phyloP scores from a whole-genome alignment of 2,797 vertebrate species.

The Diplodus puntazzo region DNA sequence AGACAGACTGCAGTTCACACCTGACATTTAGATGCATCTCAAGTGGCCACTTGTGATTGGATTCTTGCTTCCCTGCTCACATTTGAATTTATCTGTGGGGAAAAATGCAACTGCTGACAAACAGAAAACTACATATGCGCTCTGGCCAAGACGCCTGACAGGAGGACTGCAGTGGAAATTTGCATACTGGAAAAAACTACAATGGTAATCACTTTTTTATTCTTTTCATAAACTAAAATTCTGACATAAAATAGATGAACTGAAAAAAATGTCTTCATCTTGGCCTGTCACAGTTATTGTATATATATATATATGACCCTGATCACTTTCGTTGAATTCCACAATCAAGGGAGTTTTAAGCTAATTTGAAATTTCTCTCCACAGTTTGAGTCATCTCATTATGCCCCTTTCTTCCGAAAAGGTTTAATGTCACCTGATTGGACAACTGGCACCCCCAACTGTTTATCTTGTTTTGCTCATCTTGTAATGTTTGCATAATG shows the following conservation, averaged over 20 bases:
- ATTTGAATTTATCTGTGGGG: slow-evolving; percentile 34
- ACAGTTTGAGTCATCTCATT: too few species aligned
- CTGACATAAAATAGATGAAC: not conserved
- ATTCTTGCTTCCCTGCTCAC: slow-evolving; percentile 39
- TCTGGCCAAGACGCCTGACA: not conserved
- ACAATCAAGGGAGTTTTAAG: too few species aligned
- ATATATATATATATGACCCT: too few species aligned
- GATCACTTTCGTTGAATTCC: too few species aligned
- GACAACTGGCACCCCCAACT: too few species aligned
- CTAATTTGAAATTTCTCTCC: too few species aligned
- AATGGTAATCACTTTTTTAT: not conserved
- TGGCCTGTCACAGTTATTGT: too few species aligned
- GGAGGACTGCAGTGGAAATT: not conserved
- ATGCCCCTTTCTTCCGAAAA: too few species aligned
- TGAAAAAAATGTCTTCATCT: not conserved
- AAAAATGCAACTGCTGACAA: slow-evolving; percentile 23
- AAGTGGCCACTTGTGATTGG: slow-evolving; percentile 39
- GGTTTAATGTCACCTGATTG: too few species aligned
- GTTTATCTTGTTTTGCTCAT: too few species aligned
- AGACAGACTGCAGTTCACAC: slow-evolving; percentile 24
- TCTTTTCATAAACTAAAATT: accelerated
- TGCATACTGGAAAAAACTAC: not conserved
- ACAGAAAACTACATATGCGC: not conserved
- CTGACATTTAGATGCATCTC: slow-evolving; percentile 38
- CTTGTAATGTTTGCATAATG: too few species aligned